A percentile compares a stretch with the other conserved stretches of the same genome.
phyloP scores from a whole-genome alignment of 2,888 invertebrate species.

The Phyllotreta cruciferae region DNA sequence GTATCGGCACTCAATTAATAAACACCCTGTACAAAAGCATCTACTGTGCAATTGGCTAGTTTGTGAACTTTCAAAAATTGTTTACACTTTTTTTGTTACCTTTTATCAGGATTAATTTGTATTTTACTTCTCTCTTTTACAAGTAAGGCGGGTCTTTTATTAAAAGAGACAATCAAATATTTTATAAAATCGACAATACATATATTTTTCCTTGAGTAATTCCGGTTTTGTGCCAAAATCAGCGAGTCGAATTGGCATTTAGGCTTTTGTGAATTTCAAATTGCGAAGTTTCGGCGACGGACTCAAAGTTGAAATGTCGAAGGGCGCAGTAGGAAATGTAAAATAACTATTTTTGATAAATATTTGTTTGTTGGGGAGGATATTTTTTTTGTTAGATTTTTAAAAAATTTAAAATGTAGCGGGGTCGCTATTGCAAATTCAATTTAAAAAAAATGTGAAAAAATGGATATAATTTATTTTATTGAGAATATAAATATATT shows the following conservation, averaged over 20 bases:
- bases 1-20: too few relatives aligned
- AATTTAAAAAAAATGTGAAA: conserved; percentile 58
- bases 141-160: too few relatives aligned
- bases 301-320: conserved; percentile 39
- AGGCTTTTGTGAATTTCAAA: background rate
- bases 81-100: too few relatives aligned
- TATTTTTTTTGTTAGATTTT: conserved; percentile 66
- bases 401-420: conserved; percentile 56
- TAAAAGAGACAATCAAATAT: too few relatives aligned
- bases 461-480: conserved; percentile 61
- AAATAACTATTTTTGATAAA: conserved; percentile 73
- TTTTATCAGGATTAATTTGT: too few relatives aligned
- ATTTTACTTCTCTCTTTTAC: too few relatives aligned
- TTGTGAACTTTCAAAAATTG: too few relatives aligned
- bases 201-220: too few relatives aligned
- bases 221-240: background rate
- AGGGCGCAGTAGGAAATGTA: conserved; percentile 48
- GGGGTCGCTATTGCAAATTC: conserved; percentile 58
- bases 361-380: conserved; percentile 67
- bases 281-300: conserved; percentile 8
- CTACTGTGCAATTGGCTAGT: too few relatives aligned
- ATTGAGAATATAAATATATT: conserved; percentile 52
- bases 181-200: too few relatives aligned
- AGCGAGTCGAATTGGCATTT: background rate
- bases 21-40: too few relatives aligned